A percentile compares a stretch with the other conserved stretches of the same genome.
phyloP scores from a whole-genome alignment of 2,888 invertebrate genomes.

The Cephus sareptanus region DNA sequence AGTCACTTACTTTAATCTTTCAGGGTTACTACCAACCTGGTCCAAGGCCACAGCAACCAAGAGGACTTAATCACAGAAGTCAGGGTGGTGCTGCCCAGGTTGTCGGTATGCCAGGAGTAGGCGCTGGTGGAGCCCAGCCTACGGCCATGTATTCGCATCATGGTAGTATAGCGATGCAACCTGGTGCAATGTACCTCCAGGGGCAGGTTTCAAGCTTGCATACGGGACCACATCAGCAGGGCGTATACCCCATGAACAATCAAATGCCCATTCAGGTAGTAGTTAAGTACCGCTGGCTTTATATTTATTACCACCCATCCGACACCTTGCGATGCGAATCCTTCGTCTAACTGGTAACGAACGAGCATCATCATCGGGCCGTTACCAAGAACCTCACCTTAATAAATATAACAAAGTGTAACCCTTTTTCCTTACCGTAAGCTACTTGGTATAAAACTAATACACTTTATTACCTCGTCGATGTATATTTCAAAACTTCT shows the following conservation, averaged over 20 bases:
- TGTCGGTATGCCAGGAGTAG: constrained; percentile 52
- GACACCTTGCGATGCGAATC: constrained; percentile 11
- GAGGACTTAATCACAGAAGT: constrained; percentile 54
- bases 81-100: constrained; percentile 51
- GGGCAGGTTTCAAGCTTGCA: constrained; percentile 52
- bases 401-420: background rate
- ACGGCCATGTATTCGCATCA: constrained; percentile 51
- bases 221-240: constrained; percentile 49
- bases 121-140: constrained; percentile 52
- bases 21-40: constrained; percentile 49
- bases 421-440: background rate
- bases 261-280: constrained; percentile 53
- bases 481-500: background rate
- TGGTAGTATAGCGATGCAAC: constrained; percentile 40
- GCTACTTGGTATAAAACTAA: constrained; percentile 2
- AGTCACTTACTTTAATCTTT: constrained; percentile 5
- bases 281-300: constrained; percentile 26
- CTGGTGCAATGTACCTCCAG: constrained; percentile 48
- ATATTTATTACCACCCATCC: constrained; percentile 19
- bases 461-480: background rate
- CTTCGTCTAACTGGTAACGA: constrained; percentile 13
- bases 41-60: constrained; percentile 53
- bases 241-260: constrained; percentile 47
- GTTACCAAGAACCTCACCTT: background rate
- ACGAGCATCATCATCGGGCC: constrained; percentile 8